Conservation (phyloP, 2,888 invertebrate genomes). For the Pogonocherus hispidulus region DNA sequence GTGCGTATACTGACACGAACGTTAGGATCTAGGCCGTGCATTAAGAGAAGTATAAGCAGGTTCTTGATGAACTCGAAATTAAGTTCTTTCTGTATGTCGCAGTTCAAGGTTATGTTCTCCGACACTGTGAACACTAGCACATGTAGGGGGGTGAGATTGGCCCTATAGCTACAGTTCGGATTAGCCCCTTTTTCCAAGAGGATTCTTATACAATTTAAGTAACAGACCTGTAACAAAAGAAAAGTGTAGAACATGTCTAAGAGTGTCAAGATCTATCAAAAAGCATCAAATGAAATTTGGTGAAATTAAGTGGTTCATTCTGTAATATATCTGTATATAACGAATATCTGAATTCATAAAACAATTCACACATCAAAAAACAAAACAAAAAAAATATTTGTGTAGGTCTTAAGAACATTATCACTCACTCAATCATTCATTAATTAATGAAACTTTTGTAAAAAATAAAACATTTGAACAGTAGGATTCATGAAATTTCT, state of each 20-base stretch:
- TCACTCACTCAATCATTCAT: no score
- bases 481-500: no score
- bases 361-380: no score
- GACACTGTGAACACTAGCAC: slow-evolving; percentile 80
- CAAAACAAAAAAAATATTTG: background rate
- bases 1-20: slow-evolving; percentile 74
- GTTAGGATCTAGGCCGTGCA: slow-evolving; percentile 79
- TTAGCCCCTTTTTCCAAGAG: slow-evolving; percentile 80
- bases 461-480: no score
- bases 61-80: slow-evolving; percentile 81
- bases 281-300: no score
- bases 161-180: slow-evolving; percentile 79
- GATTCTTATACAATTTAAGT: slow-evolving; percentile 79
- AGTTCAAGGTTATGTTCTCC: slow-evolving; percentile 78
- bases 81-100: slow-evolving; percentile 76
- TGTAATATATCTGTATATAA: no score
- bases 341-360: no score
- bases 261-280: no score
- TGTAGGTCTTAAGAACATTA: no score
- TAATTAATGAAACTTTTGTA: no score
- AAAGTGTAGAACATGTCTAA: background rate
- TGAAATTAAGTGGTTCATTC: no score
- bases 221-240: slow-evolving; percentile 73
- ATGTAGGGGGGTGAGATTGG: slow-evolving; percentile 79
- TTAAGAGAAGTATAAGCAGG: slow-evolving; percentile 75